Percentiles rank a stretch among this genome's conserved stretches.
phyloP scores from a whole-genome alignment of 2,113 vertebrate genomes.

The Melospiza melodia region DNA sequence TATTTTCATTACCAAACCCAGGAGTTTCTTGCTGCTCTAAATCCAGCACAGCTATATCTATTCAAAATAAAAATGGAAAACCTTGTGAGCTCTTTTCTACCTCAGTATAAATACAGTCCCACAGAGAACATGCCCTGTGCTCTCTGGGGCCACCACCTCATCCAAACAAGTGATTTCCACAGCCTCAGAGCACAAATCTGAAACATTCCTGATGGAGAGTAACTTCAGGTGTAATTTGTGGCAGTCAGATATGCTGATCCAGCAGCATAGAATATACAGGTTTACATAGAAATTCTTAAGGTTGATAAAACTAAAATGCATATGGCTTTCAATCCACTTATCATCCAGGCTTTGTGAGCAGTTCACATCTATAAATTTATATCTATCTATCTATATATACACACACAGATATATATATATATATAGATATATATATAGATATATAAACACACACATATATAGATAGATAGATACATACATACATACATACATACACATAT shows the following conservation, averaged over 20 bases:
- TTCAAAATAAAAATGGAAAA: neutral
- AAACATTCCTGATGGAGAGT: neutral
- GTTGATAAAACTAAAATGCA: neutral
- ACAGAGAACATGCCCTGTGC: neutral
- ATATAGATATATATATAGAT: neutral
- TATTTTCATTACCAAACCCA: neutral
- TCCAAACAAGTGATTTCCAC: neutral
- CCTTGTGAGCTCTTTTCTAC: neutral
- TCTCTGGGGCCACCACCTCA: neutral
- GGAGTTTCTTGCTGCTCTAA: neutral
- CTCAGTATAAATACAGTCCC: neutral
- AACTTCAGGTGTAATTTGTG: neutral
- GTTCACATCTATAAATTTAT: neutral
- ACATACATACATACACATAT: neutral
- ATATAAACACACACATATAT: rapidly evolving
- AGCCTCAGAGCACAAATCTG: neutral
- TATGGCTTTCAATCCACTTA: neutral
- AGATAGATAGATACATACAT: too few species aligned
- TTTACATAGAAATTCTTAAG: neutral
- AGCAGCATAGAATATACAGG: neutral
- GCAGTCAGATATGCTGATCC: neutral
- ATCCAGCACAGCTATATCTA: neutral
- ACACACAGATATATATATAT: too few species aligned
- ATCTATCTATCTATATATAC: too few species aligned
- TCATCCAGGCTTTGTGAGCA: neutral